Conservation (phyloP, 1,140 invertebrate species). For the Yoshiicerus persimilis region DNA sequence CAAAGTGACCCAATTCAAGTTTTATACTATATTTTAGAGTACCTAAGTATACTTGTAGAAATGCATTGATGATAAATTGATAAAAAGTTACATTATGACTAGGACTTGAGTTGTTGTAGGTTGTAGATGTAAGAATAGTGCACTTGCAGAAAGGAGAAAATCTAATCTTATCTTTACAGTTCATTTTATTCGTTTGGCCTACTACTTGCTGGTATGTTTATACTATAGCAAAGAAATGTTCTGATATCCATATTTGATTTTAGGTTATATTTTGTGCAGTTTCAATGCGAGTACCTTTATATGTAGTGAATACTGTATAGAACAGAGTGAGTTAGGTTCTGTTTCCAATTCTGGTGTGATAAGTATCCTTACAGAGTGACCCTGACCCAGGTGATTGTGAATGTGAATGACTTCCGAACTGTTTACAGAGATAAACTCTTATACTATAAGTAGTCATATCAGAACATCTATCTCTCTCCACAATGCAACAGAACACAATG, state of each 20-base stretch:
- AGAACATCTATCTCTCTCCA: not conserved
- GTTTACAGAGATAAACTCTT: conserved; percentile 4
- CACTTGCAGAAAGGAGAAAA: not conserved
- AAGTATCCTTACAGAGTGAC: not conserved
- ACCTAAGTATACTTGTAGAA: not conserved
- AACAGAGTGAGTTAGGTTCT: not conserved
- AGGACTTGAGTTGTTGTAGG: no score
- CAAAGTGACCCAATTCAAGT: not conserved
- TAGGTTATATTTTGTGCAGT: not conserved
- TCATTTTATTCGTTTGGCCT: not conserved
- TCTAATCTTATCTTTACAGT: conserved; percentile 18
- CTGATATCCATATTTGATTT: not conserved
- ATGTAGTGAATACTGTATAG: no score
- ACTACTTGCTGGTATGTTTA: not conserved
- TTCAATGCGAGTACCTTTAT: not conserved
- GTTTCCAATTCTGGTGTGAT: not conserved
- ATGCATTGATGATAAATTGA: not conserved
- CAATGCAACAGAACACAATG: not conserved
- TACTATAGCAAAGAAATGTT: not conserved
- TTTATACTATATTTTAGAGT: not conserved
- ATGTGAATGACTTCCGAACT: conserved; percentile 17
- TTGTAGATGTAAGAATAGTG: not conserved
- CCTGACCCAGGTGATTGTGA: conserved; percentile 20
- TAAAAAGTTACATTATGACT: not conserved
- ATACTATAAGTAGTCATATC: not conserved